Evolutionary conservation across 2,888 invertebrate species (phyloP), one percentile per base, ranked within the genome.

Genomic region (Argyresthia albistria): DNA sequence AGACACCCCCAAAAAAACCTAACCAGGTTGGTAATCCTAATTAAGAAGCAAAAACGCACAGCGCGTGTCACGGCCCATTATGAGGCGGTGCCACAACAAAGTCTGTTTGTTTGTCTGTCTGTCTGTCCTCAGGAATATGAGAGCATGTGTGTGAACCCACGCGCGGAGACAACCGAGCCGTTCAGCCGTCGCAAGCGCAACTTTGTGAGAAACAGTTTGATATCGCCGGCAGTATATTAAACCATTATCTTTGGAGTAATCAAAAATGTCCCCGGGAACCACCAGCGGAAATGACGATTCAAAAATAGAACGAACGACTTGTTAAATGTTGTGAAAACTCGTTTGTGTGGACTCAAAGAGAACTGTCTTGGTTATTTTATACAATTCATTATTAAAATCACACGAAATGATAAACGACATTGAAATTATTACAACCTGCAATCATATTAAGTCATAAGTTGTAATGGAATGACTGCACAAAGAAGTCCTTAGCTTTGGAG

Each of bases 1-100:
- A 45, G 45, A 15, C 46, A 46, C 25, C 46, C 10, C 25, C 46
- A 46, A 46, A 48, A 14, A 42, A 35, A 35, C 14, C 16, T 42
- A 46, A 63, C 65, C 65, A 65, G 68, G 68, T 84, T 80, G 76
- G 79, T 82, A 78, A 73, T 72, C 72, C 79, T 76, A 83, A 83
- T 84, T 81, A 84, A 81, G 76, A 77, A 73, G 65, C 67, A 67
- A 71, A 75, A 75, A 74, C 76, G 72, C 70, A 66, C 67, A 66
- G 25, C 67, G 66, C 43, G 63, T 69, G 79, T 73, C 71, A 74
- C 76, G 82, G 69, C 53, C 71, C 76, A 81, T 83, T 77, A 68
- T 68, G 55, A 55, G 63, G 61, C 69, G 71, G 48, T 50, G 55
- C 70, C 66, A 60, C 60, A 60, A 67, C 68, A 67, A 69, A 71